These are phyloP conservation scores for Gobio gobio DNA, from an alignment of 2,113 vertebrate genomes.

Conservation along the genomic window DNA sequence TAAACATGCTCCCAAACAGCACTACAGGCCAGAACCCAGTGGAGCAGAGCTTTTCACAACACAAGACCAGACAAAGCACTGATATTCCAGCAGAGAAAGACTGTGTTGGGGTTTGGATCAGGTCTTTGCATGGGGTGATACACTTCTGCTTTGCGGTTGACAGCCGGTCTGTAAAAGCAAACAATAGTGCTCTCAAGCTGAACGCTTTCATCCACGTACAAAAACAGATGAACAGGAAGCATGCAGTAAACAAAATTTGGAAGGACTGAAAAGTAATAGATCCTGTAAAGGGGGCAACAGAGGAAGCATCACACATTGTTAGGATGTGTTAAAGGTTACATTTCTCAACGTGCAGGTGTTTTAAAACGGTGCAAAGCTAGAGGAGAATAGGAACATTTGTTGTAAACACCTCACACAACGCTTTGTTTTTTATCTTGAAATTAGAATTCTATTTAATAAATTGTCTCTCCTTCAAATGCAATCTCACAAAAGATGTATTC, in stretches of 20 bases:
- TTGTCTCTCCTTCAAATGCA: not conserved
- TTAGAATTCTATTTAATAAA: not conserved
- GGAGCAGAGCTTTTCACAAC: constrained; percentile 46
- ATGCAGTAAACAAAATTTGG: constrained; percentile 50
- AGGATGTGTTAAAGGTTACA: constrained; percentile 27
- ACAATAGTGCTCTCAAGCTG: constrained; percentile 65
- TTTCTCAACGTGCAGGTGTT: constrained; percentile 4
- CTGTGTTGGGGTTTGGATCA: constrained; percentile 30
- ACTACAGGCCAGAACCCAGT: constrained; percentile 45
- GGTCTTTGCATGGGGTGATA: constrained; percentile 36
- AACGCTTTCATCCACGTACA: constrained; percentile 68
- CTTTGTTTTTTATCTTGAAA: not conserved
- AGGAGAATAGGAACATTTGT: not conserved
- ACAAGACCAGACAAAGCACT: constrained; percentile 42
- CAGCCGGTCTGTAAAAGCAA: constrained; percentile 72
- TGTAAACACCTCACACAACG: not conserved
- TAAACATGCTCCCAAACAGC: constrained; percentile 55
- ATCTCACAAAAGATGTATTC: not conserved
- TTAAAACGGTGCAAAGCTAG: not conserved
- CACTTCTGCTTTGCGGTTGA: constrained; percentile 59
- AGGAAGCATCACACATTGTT: constrained; percentile 40
- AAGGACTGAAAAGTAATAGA: constrained; percentile 47
- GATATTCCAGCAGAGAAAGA: constrained; percentile 20
- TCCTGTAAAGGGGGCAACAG: constrained; percentile 14
- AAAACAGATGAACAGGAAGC: constrained; percentile 59